Percentiles rank a stretch among this genome's conserved stretches.
These are phyloP conservation scores for Drosophila vallismaia DNA, from an alignment of 2,888 invertebrate genomes.

Conservation along the genomic window DNA sequence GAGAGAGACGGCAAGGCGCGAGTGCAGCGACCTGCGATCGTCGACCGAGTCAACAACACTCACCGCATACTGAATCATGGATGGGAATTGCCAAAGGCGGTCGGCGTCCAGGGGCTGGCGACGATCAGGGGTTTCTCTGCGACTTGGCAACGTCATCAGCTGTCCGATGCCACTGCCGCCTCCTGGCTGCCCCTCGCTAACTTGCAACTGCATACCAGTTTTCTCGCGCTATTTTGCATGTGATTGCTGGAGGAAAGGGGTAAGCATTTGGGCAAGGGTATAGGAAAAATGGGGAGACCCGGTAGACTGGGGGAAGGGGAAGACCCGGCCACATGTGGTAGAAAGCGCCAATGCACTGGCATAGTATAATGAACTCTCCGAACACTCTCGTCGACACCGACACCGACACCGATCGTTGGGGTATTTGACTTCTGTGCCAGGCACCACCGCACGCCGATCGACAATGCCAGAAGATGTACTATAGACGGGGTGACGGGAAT, in stretches of 20 bases:
- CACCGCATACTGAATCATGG: conserved; percentile 49
- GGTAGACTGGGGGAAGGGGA: neutral
- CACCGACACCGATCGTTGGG: conserved; percentile 33
- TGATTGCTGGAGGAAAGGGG: conserved; percentile 30
- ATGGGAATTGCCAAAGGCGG: conserved; percentile 24
- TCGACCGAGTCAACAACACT: conserved; percentile 51
- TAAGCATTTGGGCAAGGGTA: conserved; percentile 3
- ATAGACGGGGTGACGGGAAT: too few species aligned
- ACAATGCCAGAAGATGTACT: neutral
- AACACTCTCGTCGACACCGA: conserved; percentile 31
- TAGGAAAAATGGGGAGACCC: neutral
- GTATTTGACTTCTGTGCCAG: conserved; percentile 67
- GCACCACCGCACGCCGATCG: conserved; percentile 49
- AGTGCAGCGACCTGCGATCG: conserved; percentile 74
- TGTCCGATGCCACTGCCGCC: conserved; percentile 11
- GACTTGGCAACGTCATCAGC: conserved; percentile 55
- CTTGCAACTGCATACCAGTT: conserved; percentile 69
- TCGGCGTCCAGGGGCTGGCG: neutral
- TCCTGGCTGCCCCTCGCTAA: neutral
- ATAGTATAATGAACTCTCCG: conserved; percentile 71
- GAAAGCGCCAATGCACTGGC: conserved; percentile 62
- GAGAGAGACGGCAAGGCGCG: conserved; percentile 17
- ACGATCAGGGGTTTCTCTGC: conserved; percentile 27
- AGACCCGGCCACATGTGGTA: conserved; percentile 63
- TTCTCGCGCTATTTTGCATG: conserved; percentile 72